These are phyloP conservation scores for Elymnias hypermnestra DNA, from an alignment of 1,140 invertebrate genomes.

Conservation along the genomic window DNA sequence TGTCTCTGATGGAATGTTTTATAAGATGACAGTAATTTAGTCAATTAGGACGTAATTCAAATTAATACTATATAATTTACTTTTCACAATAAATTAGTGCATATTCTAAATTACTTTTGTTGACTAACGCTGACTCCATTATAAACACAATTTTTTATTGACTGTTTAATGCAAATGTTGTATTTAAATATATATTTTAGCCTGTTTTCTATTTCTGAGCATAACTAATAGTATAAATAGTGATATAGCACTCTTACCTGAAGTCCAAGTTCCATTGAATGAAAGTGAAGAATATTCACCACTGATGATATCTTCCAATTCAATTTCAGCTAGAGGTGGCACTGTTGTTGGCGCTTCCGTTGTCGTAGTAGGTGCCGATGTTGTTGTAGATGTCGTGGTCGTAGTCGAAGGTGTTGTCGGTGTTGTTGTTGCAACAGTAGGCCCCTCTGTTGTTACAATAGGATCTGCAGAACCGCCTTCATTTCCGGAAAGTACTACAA, in stretches of 20 bases:
- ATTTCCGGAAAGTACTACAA: conserved; percentile 44
- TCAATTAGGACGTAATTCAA: too few relatives aligned
- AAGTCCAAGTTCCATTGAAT: conserved; percentile 51
- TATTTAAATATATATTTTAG: too few relatives aligned
- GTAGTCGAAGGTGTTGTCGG: conserved; percentile 14
- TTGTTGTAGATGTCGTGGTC: conserved; percentile 20
- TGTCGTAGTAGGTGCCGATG: too few relatives aligned
- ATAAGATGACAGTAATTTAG: too few relatives aligned
- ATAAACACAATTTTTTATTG: too few relatives aligned
- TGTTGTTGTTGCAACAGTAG: conserved; percentile 19
- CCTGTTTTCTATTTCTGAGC: too few relatives aligned
- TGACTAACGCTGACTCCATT: too few relatives aligned
- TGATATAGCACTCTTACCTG: conserved; percentile 29
- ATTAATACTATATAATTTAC: too few relatives aligned
- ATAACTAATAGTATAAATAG: neutral
- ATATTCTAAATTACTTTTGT: too few relatives aligned
- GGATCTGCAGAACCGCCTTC: conserved; percentile 31
- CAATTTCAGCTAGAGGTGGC: conserved; percentile 25
- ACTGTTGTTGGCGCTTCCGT: conserved; percentile 16
- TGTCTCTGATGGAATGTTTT: too few relatives aligned
- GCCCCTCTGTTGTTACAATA: conserved; percentile 30
- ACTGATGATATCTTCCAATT: conserved; percentile 51
- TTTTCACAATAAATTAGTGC: too few relatives aligned
- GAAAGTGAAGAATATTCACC: conserved; percentile 40
- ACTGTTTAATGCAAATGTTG: too few relatives aligned